phyloP scores from a whole-genome alignment of 2,888 invertebrate genomes.

The Allophyes oxyacanthae region DNA sequence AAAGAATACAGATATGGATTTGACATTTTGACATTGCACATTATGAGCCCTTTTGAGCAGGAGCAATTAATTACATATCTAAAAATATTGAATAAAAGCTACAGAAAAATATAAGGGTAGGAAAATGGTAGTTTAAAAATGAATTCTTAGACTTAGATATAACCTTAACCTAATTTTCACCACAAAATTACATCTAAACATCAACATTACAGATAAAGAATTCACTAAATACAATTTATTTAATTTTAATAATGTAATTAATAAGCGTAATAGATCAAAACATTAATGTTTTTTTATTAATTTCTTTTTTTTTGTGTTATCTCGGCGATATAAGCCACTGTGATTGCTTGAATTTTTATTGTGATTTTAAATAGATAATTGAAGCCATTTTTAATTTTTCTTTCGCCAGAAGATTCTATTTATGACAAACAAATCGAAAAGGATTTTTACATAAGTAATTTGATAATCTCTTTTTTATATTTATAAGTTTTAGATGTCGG shows the following conservation, averaged over 20 bases:
- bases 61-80: no score
- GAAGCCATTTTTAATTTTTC: constrained; percentile 2
- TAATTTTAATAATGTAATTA: constrained; percentile 83
- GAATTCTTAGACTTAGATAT: constrained; percentile 39
- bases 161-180: constrained; percentile 60
- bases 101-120: constrained; percentile 38
- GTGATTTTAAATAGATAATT: constrained; percentile 14
- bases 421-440: no score
- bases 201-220: constrained; percentile 83
- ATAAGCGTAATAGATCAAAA: constrained; percentile 90
- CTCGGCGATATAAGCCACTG: constrained; percentile 65
- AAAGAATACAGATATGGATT: no score
- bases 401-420: no score
- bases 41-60: no score
- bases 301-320: constrained; percentile 51
- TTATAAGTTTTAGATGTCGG: no score
- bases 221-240: constrained; percentile 83
- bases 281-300: constrained; percentile 80
- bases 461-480: no score
- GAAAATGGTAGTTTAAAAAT: constrained; percentile 30
- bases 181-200: constrained; percentile 79
- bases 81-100: constrained; percentile 18
- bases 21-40: no score
- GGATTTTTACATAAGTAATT: no score
- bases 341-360: constrained; percentile 61